Base-by-base conservation (phyloP, 2,113 vertebrate genomes). In the Cyanoderma ruficeps region DNA sequence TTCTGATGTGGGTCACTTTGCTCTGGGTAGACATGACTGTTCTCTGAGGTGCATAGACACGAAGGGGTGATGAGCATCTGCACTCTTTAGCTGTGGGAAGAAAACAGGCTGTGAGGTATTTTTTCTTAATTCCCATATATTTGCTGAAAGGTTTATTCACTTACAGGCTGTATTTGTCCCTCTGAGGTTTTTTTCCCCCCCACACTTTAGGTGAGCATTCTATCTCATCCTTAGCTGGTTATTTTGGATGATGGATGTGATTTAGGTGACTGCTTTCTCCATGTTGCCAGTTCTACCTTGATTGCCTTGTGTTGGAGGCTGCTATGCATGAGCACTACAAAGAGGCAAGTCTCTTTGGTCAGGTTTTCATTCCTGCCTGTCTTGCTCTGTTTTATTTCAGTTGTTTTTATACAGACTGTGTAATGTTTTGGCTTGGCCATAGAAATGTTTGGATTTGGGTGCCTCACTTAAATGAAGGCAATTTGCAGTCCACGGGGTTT, bases 161-260 rank as follows among this genome's bases (percentile, higher is more conserved):
- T 53, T 87, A 25, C n/a, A 23, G 9, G 31, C 25, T 63, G 1
- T 56, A 12, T 35, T 64, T 93, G 67, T 57, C 8, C 27, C 27
- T 22, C 25, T 35, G 13, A 71, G 13, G n/a, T 79, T 80, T 78
- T 60, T 39, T 8, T 39, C 6, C 9, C 6, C 9, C 13, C 25
- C 9, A 11, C 1, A 1, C 3, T 65, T 65, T 2, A 46, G 50
- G 8, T 65, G 46, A 85, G 13, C 19, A 18, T 31, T 3, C 0
- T 56, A 9, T 23, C 15, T 82, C 5, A 6, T 53, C n/a, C 28
- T 67, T 69, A 72, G 3, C 20, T 57, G 16, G 4, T 67, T 77
- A 23, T 78, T 89, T 77, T 83, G 55, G 22, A 14, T 69, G 55
- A 59, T 28, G n/a, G 33, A 11, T 74, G 16, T 61, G 37, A 28